These are phyloP conservation scores for Drosophila sp. DNA, from an alignment of 1,140 invertebrate genomes.

Conservation along the genomic window DNA sequence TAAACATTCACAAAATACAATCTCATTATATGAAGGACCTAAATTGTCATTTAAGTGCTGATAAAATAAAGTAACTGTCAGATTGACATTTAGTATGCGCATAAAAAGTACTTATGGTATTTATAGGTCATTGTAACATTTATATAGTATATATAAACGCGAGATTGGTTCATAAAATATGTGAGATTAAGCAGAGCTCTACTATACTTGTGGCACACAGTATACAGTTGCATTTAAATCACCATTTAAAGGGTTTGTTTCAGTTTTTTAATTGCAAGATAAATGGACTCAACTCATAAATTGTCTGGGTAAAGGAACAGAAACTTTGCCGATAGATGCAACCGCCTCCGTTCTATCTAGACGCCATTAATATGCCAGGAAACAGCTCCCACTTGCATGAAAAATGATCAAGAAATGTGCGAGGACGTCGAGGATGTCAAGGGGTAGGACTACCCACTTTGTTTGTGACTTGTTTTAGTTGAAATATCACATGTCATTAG, in stretches of 20 bases:
- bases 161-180: constrained; percentile 39
- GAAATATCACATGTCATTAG: constrained; percentile 29
- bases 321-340: constrained; percentile 43
- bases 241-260: constrained; percentile 58
- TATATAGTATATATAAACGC: not conserved
- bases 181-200: constrained; percentile 27
- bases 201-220: not conserved
- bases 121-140: constrained; percentile 18
- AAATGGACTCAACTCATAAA: constrained; percentile 68
- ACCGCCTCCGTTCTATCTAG: constrained; percentile 38
- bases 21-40: not conserved
- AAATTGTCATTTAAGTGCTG: constrained; percentile 3
- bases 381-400: constrained; percentile 19
- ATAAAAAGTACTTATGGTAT: not conserved
- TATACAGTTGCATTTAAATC: constrained; percentile 56
- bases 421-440: not conserved
- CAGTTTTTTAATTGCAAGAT: constrained; percentile 75
- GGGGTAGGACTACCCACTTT: constrained; percentile 24
- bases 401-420: constrained; percentile 51
- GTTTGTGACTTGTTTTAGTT: constrained; percentile 21
- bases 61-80: constrained; percentile 20
- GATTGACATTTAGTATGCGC: constrained; percentile 29
- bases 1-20: not conserved
- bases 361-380: constrained; percentile 68
- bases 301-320: constrained; percentile 45